A percentile compares a stretch with the other conserved stretches of the same genome.
Conservation (phyloP, 2,113 vertebrate species). For the Podarcis cretensis region DNA sequence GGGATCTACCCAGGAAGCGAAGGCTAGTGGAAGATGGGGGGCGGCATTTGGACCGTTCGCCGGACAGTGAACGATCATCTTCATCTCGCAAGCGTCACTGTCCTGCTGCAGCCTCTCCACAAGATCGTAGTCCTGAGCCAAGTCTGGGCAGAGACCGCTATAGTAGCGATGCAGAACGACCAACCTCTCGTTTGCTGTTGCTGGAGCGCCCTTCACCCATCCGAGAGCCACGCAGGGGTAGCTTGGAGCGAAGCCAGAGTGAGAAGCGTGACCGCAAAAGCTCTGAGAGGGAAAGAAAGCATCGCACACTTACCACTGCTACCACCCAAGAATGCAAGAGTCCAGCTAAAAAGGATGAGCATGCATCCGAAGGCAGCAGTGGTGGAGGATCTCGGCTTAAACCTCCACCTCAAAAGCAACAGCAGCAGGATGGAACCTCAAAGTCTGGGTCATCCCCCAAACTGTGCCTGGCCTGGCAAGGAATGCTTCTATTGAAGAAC, state of each 20-base stretch:
- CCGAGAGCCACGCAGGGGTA: conserved; percentile 82
- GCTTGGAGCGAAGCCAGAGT: conserved; percentile 82
- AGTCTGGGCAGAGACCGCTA: conserved; percentile 88
- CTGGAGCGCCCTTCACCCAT: conserved; percentile 85
- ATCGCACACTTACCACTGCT: conserved; percentile 67
- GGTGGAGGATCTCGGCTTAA: conserved; percentile 74
- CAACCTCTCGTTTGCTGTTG: conserved; percentile 77
- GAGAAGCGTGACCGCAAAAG: conserved; percentile 83
- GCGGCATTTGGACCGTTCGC: conserved; percentile 91
- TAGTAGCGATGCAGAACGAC: conserved; percentile 88
- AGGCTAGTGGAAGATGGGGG: conserved; percentile 86
- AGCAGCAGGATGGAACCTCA: conserved; percentile 73
- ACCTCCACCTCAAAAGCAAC: conserved; percentile 60
- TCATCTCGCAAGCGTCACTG: conserved; percentile 85
- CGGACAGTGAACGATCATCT: conserved; percentile 89
- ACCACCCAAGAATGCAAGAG: conserved; percentile 81
- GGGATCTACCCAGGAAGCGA: conserved; percentile 90
- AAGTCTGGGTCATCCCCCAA: conserved; percentile 79
- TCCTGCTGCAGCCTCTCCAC: conserved; percentile 77
- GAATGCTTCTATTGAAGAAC: conserved; percentile 97
- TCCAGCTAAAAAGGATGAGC: conserved; percentile 84
- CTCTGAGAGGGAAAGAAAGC: conserved; percentile 85
- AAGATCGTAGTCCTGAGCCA: conserved; percentile 92
- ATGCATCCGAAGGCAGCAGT: conserved; percentile 63
- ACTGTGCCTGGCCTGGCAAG: conserved; percentile 93